These are phyloP conservation scores for Willowsia nigromaculata DNA, from an alignment of 2,888 invertebrate genomes.

Conservation along the genomic window DNA sequence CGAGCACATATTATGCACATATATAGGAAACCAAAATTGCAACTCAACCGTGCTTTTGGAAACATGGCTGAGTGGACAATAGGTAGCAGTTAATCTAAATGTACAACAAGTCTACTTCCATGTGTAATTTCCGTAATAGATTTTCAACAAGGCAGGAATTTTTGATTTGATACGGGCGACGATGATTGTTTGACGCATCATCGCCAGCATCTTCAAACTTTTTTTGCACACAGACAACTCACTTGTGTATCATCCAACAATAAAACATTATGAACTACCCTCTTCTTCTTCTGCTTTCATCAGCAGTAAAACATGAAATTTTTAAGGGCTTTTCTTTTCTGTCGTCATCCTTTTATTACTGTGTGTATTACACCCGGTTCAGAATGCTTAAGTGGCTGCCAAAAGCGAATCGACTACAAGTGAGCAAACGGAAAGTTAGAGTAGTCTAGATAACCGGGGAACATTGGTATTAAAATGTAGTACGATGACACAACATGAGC, in stretches of 20 bases:
- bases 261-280: background rate
- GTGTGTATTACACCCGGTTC: background rate
- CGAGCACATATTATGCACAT: too few relatives aligned
- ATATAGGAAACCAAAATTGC: background rate
- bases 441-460: background rate
- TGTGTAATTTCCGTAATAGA: background rate
- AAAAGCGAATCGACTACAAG: background rate
- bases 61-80: conserved; percentile 20
- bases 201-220: conserved; percentile 45
- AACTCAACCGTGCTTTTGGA: background rate
- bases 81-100: background rate
- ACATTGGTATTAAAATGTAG: background rate
- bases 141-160: conserved; percentile 19
- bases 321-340: conserved; percentile 29
- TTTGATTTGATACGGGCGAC: conserved; percentile 28
- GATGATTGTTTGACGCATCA: conserved; percentile 43
- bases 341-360: conserved; percentile 24
- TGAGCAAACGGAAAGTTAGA: background rate
- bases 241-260: background rate
- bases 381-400: background rate
- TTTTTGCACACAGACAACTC: background rate
- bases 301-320: conserved; percentile 39
- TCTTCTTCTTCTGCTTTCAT: conserved; percentile 18
- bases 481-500: background rate
- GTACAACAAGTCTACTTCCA: conserved; percentile 8